Evolutionary conservation across 2,888 invertebrate species (phyloP), one percentile per base, ranked within the genome.

Genomic region (Alcis repandata): DNA sequence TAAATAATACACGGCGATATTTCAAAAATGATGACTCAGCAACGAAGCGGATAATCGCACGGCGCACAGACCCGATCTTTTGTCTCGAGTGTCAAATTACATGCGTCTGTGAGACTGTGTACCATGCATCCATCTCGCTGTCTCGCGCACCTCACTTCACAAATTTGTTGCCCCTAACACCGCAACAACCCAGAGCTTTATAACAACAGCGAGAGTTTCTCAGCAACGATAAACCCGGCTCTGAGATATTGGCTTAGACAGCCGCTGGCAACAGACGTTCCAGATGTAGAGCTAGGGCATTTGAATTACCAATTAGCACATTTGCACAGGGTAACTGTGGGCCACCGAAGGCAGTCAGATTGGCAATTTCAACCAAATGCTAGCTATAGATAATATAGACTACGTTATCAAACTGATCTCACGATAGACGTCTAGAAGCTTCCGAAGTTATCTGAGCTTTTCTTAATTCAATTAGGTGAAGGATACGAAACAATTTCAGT

Each of bases 261-360:
- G 62, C 17, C 56, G 46, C 63, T 59, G 49, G 60, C 33, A 52
- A 57, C 54, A 63, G 60, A 60, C 60, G 48, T 54, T 59, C 49
- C 51, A 27, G 52, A 51, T 67, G 46, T 59, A 49, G 48, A 53
- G 49, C 52, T 53, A 57, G 46, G 36, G 59, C 57, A 61, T 67
- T 62, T 67, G 63, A 67, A 64, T 67, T 67, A 67, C 64, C 62
- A 64, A 64, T 69, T 62, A 67, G 62, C 59, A 56, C 61, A 67
- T 69, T 69, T 67, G 69, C 67, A 67, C 64, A 52, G 59, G 43
- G 52, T 59, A 64, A 56, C 61, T 61, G 59, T 56, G 59, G 51
- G 59, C 38, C 48, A 56, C 59, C 54, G 40, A 57, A 49, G 40
- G 45, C 60, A 48, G 52, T 58, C 49, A 69, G 61, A 67, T 69